Conservation (phyloP, 2,797 vertebrate species). For the Gallinago nigripennis region DNA sequence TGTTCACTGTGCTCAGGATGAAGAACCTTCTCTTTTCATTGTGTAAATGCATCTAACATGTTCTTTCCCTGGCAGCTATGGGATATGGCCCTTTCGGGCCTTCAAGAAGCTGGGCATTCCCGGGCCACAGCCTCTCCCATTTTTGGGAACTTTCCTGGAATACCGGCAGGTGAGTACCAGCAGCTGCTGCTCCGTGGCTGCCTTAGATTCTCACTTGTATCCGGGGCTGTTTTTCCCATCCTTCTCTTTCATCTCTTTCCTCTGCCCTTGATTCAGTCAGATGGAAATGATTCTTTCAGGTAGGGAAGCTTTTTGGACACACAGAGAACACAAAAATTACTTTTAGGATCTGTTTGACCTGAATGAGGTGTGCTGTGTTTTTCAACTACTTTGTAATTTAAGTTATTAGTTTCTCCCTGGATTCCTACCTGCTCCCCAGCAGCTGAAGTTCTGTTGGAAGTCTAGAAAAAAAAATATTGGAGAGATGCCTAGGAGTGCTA, state of each 20-base stretch:
- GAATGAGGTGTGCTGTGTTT: not conserved
- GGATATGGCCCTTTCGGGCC: conserved; percentile 58
- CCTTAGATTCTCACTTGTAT: not conserved
- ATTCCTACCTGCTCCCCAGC: not conserved
- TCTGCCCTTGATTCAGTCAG: not conserved
- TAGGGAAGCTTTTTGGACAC: not conserved
- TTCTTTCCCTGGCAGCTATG: conserved; percentile 70
- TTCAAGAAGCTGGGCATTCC: conserved; percentile 81
- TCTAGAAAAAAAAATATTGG: not conserved
- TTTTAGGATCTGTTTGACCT: not conserved
- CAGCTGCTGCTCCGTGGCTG: not conserved
- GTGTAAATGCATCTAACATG: rapidly evolving
- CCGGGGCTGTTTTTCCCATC: not conserved
- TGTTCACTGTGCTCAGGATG: not conserved
- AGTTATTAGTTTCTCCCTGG: not conserved
- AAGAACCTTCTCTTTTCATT: not conserved
- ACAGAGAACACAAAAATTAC: not conserved
- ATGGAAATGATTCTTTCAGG: not conserved
- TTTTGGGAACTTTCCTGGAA: conserved; percentile 68
- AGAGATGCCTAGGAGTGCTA: not conserved
- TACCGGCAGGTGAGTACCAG: conserved; percentile 40
- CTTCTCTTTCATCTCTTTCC: not conserved
- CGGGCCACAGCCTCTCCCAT: conserved; percentile 66
- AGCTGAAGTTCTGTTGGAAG: not conserved
- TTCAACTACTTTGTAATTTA: not conserved